Conservation (phyloP, 1,140 invertebrate genomes). For the Babylonia areolata region DNA sequence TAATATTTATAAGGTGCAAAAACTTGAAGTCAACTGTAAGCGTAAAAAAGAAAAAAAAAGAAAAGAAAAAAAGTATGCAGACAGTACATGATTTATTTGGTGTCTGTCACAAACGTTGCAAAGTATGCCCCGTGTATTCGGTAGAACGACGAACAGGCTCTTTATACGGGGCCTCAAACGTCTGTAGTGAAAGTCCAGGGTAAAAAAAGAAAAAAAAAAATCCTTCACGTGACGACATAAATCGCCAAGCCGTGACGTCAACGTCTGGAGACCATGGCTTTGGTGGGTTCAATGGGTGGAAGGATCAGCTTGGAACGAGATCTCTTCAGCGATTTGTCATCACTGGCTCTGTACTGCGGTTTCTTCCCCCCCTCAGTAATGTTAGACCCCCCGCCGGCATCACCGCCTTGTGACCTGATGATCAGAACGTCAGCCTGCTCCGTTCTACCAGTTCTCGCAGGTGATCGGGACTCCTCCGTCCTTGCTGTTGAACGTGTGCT, state of each 20-base stretch:
- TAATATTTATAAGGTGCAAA: no score
- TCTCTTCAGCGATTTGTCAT: neutral
- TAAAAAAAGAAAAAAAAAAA: no score
- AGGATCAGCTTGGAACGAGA: conserved; percentile 5
- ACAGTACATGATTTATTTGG: no score
- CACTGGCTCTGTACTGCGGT: neutral
- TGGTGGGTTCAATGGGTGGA: conserved; percentile 6
- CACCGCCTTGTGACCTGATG: neutral
- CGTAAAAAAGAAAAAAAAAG: no score
- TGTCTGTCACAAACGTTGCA: no score
- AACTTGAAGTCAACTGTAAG: no score
- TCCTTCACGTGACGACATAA: no score
- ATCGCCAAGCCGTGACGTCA: neutral
- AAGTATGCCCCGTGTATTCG: no score
- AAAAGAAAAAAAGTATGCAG: no score
- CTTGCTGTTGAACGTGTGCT: neutral
- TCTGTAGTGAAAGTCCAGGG: no score
- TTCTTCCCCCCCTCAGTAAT: neutral
- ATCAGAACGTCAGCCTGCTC: neutral
- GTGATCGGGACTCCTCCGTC: neutral
- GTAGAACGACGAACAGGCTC: neutral
- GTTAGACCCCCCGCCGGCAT: neutral
- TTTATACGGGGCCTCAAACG: no score
- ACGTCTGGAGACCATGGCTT: neutral
- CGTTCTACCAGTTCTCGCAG: neutral